Conservation (phyloP, 2,113 vertebrate species). For the Dicerorhinus sumatrensis region DNA sequence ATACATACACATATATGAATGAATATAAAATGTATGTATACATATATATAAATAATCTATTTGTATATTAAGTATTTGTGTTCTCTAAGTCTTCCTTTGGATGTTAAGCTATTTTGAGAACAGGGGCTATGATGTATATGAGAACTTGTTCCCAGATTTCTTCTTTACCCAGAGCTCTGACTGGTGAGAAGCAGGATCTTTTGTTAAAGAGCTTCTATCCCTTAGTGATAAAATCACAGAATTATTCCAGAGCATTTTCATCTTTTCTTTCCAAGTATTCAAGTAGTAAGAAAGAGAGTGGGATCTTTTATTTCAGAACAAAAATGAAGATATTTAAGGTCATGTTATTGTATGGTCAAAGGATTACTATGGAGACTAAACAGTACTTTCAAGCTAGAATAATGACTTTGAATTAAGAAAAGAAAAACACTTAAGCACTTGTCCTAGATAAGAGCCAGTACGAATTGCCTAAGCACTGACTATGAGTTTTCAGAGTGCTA, state of each 20-base stretch:
- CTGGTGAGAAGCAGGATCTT: background rate
- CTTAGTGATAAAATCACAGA: background rate
- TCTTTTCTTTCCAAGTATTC: background rate
- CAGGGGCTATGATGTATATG: background rate
- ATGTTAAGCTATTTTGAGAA: background rate
- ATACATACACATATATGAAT: background rate
- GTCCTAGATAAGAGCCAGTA: slow-evolving; percentile 54
- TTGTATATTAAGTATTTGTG: background rate
- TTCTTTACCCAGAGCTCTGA: background rate
- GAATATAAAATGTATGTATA: background rate
- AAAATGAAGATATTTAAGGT: slow-evolving; percentile 25
- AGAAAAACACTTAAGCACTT: background rate
- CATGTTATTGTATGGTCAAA: background rate
- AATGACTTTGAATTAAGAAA: slow-evolving; percentile 21
- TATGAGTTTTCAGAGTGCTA: slow-evolving; percentile 51
- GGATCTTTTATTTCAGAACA: slow-evolving; percentile 19
- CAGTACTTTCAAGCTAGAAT: slow-evolving; percentile 48
- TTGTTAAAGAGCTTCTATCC: background rate
- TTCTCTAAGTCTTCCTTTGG: background rate
- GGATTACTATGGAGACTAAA: background rate
- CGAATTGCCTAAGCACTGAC: slow-evolving; percentile 56
- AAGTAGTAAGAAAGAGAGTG: slow-evolving; percentile 46
- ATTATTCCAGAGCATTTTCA: background rate
- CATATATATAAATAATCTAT: background rate
- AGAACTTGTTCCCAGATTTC: background rate